Base-by-base conservation (phyloP, 2,888 invertebrate genomes). In the Philereme transversata region DNA sequence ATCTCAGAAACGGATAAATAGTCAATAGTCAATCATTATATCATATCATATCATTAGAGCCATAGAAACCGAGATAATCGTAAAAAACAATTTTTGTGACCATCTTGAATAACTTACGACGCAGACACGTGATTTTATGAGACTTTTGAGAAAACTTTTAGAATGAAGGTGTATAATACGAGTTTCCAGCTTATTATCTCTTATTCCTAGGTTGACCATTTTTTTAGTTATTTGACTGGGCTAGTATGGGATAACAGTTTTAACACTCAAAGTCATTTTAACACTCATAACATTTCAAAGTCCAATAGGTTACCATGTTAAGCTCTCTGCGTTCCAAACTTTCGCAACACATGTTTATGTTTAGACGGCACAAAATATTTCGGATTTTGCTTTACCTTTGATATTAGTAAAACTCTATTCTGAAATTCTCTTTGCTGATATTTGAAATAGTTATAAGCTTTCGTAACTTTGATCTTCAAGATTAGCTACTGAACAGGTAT, bases 351-450 rank as follows among this genome's bases (percentile, higher is more conserved):
- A 22, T n/a, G n/a, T n/a, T 35, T 35, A 51, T 11, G 34, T 48
- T 41, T 1, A 53, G 33, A 5, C 36, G 34, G 40, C 48, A 40
- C 22, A 9, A 40, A 59, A 49, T 53, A 45, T 9, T 41, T 34
- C 6, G 44, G 33, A 46, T 33, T 51, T 56, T 4, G 36, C 36
- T 49, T 57, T 41, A 51, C 46, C 51, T 57, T 51, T 47, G 46
- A 45, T 38, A 40, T 22, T 11, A 46, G 22, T 48, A 41, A 45
- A 50, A 41, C 44, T 22, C 22, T 22, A 22, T 22, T 46, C 22
- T 49, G 9, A 46, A 52, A 55, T 44, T 22, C 44, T 35, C 51
- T 47, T 43, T 46, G 36, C 7, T 33, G 41, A 60, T 46, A 10
- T 55, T 36, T 36, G 51, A 51, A 22, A 55, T 51, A 51, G 47